Conservation (phyloP, 1,140 invertebrate genomes). For the Heliconius nattereri region DNA sequence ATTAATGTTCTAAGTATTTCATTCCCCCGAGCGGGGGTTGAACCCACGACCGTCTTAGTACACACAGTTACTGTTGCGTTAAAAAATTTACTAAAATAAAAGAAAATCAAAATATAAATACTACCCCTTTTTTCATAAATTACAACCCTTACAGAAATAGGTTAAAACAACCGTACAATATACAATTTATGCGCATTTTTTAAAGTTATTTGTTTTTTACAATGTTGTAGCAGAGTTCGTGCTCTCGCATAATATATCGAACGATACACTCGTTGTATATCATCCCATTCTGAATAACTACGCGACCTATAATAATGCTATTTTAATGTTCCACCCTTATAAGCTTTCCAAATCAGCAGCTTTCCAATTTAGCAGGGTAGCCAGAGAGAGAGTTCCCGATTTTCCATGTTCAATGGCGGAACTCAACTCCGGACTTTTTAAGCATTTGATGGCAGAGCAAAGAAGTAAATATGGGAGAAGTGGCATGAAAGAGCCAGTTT, state of each 20-base stretch:
- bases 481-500: too few species aligned
- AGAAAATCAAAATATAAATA: background rate
- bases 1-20: too few species aligned
- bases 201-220: conserved; percentile 13
- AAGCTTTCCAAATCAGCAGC: background rate
- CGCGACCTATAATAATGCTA: conserved; percentile 8
- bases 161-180: conserved; percentile 4
- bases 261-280: background rate
- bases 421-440: too few species aligned
- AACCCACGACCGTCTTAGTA: too few species aligned
- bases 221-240: background rate
- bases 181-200: conserved; percentile 15
- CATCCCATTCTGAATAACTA: background rate
- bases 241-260: conserved; percentile 5
- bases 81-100: too few species aligned
- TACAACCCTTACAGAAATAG: background rate
- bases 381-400: too few species aligned
- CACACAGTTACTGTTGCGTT: too few species aligned
- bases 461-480: too few species aligned
- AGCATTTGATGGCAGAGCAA: too few species aligned
- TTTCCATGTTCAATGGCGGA: too few species aligned
- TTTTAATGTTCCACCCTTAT: background rate
- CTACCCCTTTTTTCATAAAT: background rate
- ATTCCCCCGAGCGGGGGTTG: too few species aligned
- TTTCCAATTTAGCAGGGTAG: too few species aligned